Evolutionary conservation across 1,140 invertebrate species (phyloP).

Genomic region (Aphelenchoides avenae): DNA sequence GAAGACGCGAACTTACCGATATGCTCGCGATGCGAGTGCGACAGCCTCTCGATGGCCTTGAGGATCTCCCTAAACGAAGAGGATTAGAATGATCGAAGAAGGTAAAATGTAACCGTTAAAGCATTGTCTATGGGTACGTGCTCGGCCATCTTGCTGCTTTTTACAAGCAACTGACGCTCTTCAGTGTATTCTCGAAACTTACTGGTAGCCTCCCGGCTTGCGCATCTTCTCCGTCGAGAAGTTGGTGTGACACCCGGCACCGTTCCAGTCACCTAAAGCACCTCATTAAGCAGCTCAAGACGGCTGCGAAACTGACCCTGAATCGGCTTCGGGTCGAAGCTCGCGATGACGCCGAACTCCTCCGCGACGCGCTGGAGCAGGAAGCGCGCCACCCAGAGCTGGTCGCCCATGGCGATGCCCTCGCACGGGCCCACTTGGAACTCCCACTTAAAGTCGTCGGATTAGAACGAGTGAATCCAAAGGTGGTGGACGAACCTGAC

Average conservation of each 20-base stretch:
- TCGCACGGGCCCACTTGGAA: conserved; percentile 67
- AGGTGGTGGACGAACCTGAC: conserved; percentile 77
- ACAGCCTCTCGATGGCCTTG: conserved; percentile 71
- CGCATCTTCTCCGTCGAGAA: conserved; percentile 85
- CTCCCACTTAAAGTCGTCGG: conserved; percentile 44
- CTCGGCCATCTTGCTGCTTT: too few relatives aligned
- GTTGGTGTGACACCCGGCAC: conserved; percentile 80
- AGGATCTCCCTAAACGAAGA: conserved; percentile 44
- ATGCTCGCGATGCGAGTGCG: conserved; percentile 75
- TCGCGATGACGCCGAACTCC: conserved; percentile 80
- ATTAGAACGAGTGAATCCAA: conserved; percentile 66
- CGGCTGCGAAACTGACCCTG: conserved; percentile 25
- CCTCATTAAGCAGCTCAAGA: too few relatives aligned
- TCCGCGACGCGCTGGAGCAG: conserved; percentile 79
- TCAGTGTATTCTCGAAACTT: too few relatives aligned
- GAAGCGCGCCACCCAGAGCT: conserved; percentile 83
- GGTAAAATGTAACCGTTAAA: too few relatives aligned
- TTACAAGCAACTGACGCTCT: too few relatives aligned
- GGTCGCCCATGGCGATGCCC: conserved; percentile 78
- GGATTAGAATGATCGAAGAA: too few relatives aligned
- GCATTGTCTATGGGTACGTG: too few relatives aligned
- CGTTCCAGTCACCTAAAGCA: conserved; percentile 77
- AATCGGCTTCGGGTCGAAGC: conserved; percentile 81
- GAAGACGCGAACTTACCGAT: too few relatives aligned
- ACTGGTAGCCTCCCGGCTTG: conserved; percentile 72